phyloP scores from a whole-genome alignment of 2,113 vertebrate species.

The Anoplopoma fimbria region DNA sequence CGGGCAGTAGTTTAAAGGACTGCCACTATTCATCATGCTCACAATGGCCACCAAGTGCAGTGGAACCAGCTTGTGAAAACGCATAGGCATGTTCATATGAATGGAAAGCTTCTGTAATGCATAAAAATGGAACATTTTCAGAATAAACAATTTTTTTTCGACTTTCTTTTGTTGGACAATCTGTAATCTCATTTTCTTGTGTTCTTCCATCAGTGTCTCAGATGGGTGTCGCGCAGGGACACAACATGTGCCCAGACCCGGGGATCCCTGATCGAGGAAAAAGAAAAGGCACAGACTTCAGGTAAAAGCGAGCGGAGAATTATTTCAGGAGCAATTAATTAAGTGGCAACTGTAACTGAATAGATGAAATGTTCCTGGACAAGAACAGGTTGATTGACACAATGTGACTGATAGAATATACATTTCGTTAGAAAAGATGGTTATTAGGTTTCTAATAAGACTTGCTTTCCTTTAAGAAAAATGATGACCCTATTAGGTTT shows the following conservation, averaged over 20 bases:
- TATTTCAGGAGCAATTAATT: background rate
- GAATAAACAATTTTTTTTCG: background rate
- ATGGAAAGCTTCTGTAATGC: background rate
- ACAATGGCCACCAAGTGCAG: background rate
- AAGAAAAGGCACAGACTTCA: constrained; percentile 98
- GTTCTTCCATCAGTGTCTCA: constrained; percentile 89
- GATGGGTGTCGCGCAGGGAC: constrained; percentile 98
- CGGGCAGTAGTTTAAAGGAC: background rate
- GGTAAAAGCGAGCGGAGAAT: constrained; percentile 83
- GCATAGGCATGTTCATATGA: background rate
- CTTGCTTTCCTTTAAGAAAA: background rate
- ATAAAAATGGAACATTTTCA: background rate
- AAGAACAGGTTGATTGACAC: background rate
- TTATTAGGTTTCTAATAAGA: background rate
- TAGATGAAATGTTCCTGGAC: background rate
- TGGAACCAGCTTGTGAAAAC: background rate
- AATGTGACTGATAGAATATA: background rate
- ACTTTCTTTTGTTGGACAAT: constrained; percentile 1
- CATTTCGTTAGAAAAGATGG: background rate
- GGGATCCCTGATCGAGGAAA: constrained; percentile 97
- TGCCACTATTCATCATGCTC: background rate
- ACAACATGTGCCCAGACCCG: constrained; percentile 99
- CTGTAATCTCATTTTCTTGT: background rate
- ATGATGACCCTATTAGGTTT: background rate
- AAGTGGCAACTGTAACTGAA: background rate